Percentiles rank a stretch among this genome's conserved stretches.
Conservation (phyloP, 2,113 vertebrate genomes). For the Mesocricetus auratus region DNA sequence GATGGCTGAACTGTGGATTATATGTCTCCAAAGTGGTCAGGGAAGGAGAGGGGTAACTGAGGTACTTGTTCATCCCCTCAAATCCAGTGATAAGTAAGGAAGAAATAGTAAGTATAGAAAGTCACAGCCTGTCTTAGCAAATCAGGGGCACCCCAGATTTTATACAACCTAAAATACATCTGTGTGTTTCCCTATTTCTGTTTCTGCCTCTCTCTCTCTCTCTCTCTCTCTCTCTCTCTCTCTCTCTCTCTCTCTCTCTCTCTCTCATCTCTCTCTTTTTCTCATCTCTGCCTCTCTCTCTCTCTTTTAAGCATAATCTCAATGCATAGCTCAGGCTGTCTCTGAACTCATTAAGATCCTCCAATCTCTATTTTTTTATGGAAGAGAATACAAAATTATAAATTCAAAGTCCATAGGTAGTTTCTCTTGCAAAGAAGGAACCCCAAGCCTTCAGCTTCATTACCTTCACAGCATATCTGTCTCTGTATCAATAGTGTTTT, state of each 20-base stretch:
- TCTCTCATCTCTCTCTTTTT: background rate
- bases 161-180: background rate
- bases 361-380: background rate
- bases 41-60: slow-evolving; percentile 2
- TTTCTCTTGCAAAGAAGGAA: background rate
- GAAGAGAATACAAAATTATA: background rate
- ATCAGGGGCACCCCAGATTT: background rate
- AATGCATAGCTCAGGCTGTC: background rate
- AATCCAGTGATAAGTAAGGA: background rate
- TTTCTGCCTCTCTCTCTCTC: too few species aligned
- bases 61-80: background rate
- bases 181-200: background rate
- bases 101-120: slow-evolving; percentile 8
- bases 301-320: background rate
- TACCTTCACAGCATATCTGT: background rate
- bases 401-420: background rate
- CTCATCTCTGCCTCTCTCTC: background rate
- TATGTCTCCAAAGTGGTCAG: background rate
- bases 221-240: background rate
- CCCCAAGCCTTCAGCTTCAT: background rate
- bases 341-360: background rate
- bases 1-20: background rate
- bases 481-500: background rate
- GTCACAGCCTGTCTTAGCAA: background rate
- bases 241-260: background rate